phyloP scores from a whole-genome alignment of 2,113 vertebrate genomes.

The Rhinogobius similis region DNA sequence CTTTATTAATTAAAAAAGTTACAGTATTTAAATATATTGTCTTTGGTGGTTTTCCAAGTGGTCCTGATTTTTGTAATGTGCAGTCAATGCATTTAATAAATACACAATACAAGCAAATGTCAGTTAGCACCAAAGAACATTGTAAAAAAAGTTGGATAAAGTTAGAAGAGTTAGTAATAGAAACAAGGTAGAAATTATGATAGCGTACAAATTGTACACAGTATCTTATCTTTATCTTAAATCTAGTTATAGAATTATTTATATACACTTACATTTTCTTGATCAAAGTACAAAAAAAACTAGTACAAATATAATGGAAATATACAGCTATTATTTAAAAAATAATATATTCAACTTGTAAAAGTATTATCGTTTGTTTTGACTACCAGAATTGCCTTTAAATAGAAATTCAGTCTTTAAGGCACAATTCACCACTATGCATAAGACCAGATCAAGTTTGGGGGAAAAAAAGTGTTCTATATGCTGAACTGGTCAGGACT shows the following conservation, averaged over 20 bases:
- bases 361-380: slow-evolving; percentile 27
- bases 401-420: slow-evolving; percentile 22
- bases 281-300: slow-evolving; percentile 15
- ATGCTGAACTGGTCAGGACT: background rate
- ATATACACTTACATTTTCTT: background rate
- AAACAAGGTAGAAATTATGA: background rate
- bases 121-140: slow-evolving; percentile 45
- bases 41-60: slow-evolving; percentile 33
- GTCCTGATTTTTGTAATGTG: slow-evolving; percentile 6
- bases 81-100: slow-evolving; percentile 16
- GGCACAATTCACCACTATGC: background rate
- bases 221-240: background rate
- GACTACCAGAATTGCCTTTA: background rate
- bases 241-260: background rate
- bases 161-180: background rate
- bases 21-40: slow-evolving; percentile 13
- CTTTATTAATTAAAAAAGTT: background rate
- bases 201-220: background rate
- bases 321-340: background rate
- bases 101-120: slow-evolving; percentile 18
- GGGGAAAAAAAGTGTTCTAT: background rate
- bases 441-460: background rate
- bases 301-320: slow-evolving; percentile 22
- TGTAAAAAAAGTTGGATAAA: background rate
- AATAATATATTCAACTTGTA: background rate